These are phyloP conservation scores for Caenorhabditis remanei DNA, from an alignment of 1,140 invertebrate species.

Conservation along the genomic window DNA sequence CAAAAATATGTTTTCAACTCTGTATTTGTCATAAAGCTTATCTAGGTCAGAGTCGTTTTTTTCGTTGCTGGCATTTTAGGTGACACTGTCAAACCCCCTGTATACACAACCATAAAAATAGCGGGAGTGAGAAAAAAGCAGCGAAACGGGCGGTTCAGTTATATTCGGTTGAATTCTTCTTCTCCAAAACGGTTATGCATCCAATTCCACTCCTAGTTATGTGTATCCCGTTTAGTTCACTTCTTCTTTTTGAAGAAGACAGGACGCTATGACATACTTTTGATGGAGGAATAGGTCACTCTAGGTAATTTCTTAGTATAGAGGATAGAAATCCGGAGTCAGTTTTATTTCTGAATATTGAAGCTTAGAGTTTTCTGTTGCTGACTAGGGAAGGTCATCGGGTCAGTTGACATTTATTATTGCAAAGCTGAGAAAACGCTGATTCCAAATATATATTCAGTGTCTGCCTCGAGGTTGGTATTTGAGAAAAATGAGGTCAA, in stretches of 20 bases:
- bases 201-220: not conserved
- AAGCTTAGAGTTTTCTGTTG: too few relatives aligned
- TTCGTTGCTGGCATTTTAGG: not conserved
- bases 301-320: not conserved
- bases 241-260: not conserved
- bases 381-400: too few relatives aligned
- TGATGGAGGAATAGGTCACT: not conserved
- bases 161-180: conserved; percentile 4
- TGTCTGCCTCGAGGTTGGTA: too few relatives aligned
- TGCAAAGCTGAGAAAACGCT: too few relatives aligned
- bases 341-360: too few relatives aligned
- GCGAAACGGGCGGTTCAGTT: conserved; percentile 22
- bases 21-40: conserved; percentile 27
- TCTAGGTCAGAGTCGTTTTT: conserved; percentile 31
- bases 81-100: not conserved
- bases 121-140: not conserved
- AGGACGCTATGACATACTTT: not conserved
- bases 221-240: not conserved
- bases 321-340: not conserved
- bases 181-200: conserved; percentile 37
- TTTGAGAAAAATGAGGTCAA: too few relatives aligned
- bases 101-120: conserved; percentile 7
- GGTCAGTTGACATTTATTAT: too few relatives aligned
- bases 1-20: not conserved
- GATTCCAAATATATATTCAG: too few relatives aligned